phyloP scores from a whole-genome alignment of 1,140 invertebrate genomes.

The Paramacrobiotus metropolitanus region DNA sequence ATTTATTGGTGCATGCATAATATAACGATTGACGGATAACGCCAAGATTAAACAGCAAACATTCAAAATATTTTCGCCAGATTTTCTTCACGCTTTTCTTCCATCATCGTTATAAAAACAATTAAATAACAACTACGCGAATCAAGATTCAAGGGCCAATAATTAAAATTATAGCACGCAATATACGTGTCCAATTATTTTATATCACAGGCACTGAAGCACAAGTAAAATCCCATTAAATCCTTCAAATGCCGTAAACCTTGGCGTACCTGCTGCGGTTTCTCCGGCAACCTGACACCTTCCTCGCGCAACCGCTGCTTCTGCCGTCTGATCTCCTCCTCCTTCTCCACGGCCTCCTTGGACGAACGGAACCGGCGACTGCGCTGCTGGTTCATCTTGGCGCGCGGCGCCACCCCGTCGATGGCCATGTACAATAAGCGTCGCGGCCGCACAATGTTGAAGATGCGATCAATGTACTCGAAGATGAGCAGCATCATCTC shows the following conservation, averaged over 20 bases:
- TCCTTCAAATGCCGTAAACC: too few species aligned
- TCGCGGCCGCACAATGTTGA: slow-evolving; percentile 76
- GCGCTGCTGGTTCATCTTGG: slow-evolving; percentile 99
- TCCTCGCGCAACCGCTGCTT: slow-evolving; percentile 6
- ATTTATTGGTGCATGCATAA: too few species aligned
- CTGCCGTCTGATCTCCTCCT: slow-evolving; percentile 39
- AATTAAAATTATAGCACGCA: not conserved
- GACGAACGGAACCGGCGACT: slow-evolving; percentile 85
- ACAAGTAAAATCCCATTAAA: slow-evolving; percentile 29
- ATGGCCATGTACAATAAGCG: slow-evolving; percentile 97
- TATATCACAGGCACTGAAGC: slow-evolving; percentile 5
- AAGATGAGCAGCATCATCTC: slow-evolving; percentile 99
- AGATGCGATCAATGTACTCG: slow-evolving; percentile 89
- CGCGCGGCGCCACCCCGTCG: slow-evolving; percentile 89
- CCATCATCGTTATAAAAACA: not conserved
- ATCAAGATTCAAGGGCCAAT: slow-evolving; percentile 2
- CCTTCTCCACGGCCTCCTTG: slow-evolving; percentile 78
- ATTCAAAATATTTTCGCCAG: too few species aligned
- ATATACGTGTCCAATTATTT: not conserved
- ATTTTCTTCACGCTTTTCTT: too few species aligned
- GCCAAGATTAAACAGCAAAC: too few species aligned
- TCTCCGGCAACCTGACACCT: not conserved
- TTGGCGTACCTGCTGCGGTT: not conserved
- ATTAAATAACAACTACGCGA: slow-evolving; percentile 1
- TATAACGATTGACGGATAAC: too few species aligned